Evolutionary conservation across 2,888 invertebrate species (phyloP).

Genomic region (Dugesia japonica): DNA sequence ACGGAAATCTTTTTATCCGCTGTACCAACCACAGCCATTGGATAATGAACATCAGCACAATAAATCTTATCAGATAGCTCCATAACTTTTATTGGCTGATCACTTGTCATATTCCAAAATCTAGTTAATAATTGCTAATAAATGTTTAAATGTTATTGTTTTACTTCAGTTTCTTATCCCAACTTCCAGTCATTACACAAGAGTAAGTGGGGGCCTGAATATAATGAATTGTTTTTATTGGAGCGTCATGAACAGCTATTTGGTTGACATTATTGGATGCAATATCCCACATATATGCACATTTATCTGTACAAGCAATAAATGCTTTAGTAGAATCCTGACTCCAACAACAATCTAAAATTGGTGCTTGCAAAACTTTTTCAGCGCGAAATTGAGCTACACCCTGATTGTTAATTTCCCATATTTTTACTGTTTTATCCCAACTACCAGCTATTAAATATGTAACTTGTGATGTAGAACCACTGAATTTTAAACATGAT

Average conservation of each 20-base stretch:
- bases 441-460: slow-evolving; percentile 56
- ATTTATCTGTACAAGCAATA: slow-evolving; percentile 50
- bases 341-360: slow-evolving; percentile 86
- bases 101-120: slow-evolving; percentile 86
- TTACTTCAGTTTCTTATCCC: slow-evolving; percentile 85
- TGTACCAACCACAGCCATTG: slow-evolving; percentile 93
- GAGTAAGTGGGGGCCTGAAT: slow-evolving; percentile 80
- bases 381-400: slow-evolving; percentile 87
- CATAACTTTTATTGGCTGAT: slow-evolving; percentile 73
- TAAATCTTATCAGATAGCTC: slow-evolving; percentile 80
- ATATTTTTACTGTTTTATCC: slow-evolving; percentile 42
- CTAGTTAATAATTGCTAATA: slow-evolving; percentile 23
- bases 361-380: slow-evolving; percentile 76
- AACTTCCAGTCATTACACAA: slow-evolving; percentile 93
- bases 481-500: slow-evolving; percentile 82
- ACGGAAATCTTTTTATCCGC: slow-evolving; percentile 72
- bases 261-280: slow-evolving; percentile 48
- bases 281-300: slow-evolving; percentile 51
- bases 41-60: slow-evolving; percentile 91
- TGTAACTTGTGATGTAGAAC: slow-evolving; percentile 61
- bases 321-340: slow-evolving; percentile 54
- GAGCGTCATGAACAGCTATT: slow-evolving; percentile 64
- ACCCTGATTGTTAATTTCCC: slow-evolving; percentile 54
- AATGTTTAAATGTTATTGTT: too few species aligned
- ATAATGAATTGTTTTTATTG: slow-evolving; percentile 90